Evolutionary conservation across 2,113 vertebrate genomes (phyloP).

Genomic region (Albula goreensis): DNA sequence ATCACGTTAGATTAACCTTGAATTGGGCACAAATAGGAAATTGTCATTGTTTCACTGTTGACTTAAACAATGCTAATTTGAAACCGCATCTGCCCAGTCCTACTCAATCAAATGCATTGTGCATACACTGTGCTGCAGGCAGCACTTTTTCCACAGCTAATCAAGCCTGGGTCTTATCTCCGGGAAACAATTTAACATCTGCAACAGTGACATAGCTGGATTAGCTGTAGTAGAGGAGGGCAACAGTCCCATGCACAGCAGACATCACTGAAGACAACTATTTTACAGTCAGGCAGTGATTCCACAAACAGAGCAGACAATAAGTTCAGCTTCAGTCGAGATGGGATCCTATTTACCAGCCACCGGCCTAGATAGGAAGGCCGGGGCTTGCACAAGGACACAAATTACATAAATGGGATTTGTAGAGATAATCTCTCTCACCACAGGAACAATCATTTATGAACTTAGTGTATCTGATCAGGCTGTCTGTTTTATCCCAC

Average conservation of each 20-base stretch:
- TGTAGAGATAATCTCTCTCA: conserved; percentile 13
- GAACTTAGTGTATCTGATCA: background rate
- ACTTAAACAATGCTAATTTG: background rate
- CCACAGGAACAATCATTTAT: conserved; percentile 6
- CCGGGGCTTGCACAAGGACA: background rate
- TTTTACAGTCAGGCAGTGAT: background rate
- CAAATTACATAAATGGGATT: background rate
- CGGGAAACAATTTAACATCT: conserved; percentile 2
- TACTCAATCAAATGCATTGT: background rate
- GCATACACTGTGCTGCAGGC: background rate
- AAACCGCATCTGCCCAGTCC: background rate
- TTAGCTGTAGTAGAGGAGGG: background rate
- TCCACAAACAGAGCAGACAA: background rate
- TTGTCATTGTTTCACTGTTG: background rate
- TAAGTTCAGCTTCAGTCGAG: background rate
- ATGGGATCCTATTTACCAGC: background rate
- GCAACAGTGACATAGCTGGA: background rate
- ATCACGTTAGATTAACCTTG: background rate
- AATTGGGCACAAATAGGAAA: background rate
- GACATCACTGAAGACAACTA: background rate
- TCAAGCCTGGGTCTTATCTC: background rate
- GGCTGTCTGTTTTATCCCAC: background rate
- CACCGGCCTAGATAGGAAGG: background rate
- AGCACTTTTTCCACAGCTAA: no score
- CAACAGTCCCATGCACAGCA: background rate